A percentile compares a stretch with the other conserved stretches of the same genome.
phyloP scores from a whole-genome alignment of 2,888 invertebrate genomes.

The Oscheius sp. region DNA sequence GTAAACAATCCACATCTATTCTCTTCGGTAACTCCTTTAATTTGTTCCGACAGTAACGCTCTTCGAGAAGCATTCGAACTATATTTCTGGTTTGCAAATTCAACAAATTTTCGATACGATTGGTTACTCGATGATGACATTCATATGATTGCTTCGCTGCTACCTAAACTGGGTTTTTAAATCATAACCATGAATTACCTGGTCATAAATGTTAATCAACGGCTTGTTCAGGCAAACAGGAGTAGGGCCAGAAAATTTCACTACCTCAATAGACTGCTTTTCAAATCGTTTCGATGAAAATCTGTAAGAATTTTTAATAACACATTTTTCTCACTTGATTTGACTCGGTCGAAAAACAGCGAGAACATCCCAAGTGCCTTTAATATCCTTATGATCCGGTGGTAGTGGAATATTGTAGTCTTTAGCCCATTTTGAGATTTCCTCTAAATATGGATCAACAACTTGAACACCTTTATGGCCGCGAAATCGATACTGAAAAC shows the following conservation, averaged over 20 bases:
- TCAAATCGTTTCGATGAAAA: constrained; percentile 44
- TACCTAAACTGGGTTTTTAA: constrained; percentile 42
- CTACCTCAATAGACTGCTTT: constrained; percentile 63
- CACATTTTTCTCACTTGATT: constrained; percentile 39
- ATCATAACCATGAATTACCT: constrained; percentile 31
- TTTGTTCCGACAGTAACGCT: constrained; percentile 36
- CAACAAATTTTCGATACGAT: constrained; percentile 65
- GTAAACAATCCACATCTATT: constrained; percentile 29
- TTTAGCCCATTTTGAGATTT: constrained; percentile 43
- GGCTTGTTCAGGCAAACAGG: constrained; percentile 73
- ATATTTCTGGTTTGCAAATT: constrained; percentile 61
- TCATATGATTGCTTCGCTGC: constrained; percentile 61
- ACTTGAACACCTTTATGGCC: constrained; percentile 72
- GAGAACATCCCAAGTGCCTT: constrained; percentile 36
- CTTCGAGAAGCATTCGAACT: constrained; percentile 59
- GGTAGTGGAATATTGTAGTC: constrained; percentile 20
- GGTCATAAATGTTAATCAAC: constrained; percentile 73
- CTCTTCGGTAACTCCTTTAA: constrained; percentile 35
- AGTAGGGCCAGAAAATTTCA: constrained; percentile 68
- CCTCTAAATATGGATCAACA: constrained; percentile 65
- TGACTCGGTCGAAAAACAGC: constrained; percentile 52
- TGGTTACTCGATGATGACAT: constrained; percentile 58
- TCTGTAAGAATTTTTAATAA: not conserved
- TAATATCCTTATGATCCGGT: constrained; percentile 1
- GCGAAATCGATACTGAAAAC: constrained; percentile 63